Evolutionary conservation across 2,113 vertebrate genomes (phyloP).

Genomic region (Phasianus colchicus): DNA sequence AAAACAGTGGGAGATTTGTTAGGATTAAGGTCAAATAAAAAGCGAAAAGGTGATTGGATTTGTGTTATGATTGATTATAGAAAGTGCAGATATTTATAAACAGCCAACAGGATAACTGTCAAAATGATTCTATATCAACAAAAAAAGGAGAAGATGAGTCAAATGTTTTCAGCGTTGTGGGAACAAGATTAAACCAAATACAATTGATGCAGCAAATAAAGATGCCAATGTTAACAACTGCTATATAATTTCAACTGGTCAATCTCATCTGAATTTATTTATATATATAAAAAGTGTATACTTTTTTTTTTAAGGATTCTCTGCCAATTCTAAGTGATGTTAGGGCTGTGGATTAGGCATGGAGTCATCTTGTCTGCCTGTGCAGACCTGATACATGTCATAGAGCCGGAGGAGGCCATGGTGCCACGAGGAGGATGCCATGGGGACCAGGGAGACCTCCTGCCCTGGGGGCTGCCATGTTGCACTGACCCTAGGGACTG

Average conservation of each 20-base stretch:
- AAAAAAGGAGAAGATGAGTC: slow-evolving; percentile 54
- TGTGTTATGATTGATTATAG: slow-evolving; percentile 66
- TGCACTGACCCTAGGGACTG: not conserved
- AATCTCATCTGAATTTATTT: slow-evolving; percentile 26
- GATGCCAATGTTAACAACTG: slow-evolving; percentile 57
- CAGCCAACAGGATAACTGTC: slow-evolving; percentile 62
- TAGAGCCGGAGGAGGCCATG: not conserved
- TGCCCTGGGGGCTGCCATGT: not conserved
- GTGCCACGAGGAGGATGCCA: not conserved
- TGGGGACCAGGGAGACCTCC: not conserved
- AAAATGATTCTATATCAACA: slow-evolving; percentile 48
- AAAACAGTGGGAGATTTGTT: slow-evolving; percentile 50
- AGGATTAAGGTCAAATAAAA: slow-evolving; percentile 69
- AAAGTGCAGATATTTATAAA: slow-evolving; percentile 68
- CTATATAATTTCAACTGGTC: slow-evolving; percentile 53
- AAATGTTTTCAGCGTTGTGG: slow-evolving; percentile 21
- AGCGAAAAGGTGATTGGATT: slow-evolving; percentile 58
- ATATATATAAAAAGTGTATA: not conserved
- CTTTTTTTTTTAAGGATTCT: not conserved
- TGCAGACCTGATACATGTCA: fast-evolving
- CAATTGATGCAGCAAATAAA: slow-evolving; percentile 65
- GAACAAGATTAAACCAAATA: slow-evolving; percentile 57
- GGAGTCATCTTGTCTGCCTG: not conserved
- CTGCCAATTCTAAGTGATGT: not conserved
- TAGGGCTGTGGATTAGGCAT: not conserved